Evolutionary conservation across 1,140 invertebrate genomes (phyloP), one percentile per base, ranked within the genome.

Genomic region (Drosophila burlai): DNA sequence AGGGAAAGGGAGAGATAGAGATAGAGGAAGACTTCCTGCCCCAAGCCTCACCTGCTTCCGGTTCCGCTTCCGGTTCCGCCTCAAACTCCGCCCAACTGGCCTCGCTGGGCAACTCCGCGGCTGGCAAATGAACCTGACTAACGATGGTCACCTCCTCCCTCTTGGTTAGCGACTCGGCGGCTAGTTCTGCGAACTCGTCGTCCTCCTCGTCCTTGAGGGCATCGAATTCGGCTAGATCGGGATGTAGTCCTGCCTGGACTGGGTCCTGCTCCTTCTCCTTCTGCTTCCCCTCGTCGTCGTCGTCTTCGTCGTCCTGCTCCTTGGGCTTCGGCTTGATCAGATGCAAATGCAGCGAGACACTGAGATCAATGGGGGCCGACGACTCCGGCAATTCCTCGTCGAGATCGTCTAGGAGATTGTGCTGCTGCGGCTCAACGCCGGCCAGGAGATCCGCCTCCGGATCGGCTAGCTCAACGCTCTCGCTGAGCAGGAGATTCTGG

Each of bases 381-480:
- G 81, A 76, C 16, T 95, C 93, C 7, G 95, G 94, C 38, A 69
- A 26, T 49, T 95, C 93, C 75, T 96, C 94, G 81, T 95, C 95
- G 26, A 97, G 96, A 79, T 96, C 95, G 87, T 97, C 97, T 18
- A 97, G 93, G 57, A 97, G 94, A 87, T 96, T 96, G 85, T 95
- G 96, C 58, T 95, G 96, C 57, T 93, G 81, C 64, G 87, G 79
- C 75, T 92, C 90, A 13, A 47, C 85, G 9, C 59, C 49, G 16
- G 82, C 83, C 0, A 79, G n/a, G 0, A 79, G 64, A 81, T 93
- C 93, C 47, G 83, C 83, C 16, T 93, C 92, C 47, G 60, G 57
- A 63, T 87, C 81, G 49, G 78, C 87, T 64, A 93, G 92, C 49
- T 94, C 94, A 43, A 96, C 95, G 76, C 95, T 95, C 84, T 95